These are phyloP conservation scores for Onychorhynchus coronatus DNA, from an alignment of 2,113 vertebrate species.

Conservation along the genomic window DNA sequence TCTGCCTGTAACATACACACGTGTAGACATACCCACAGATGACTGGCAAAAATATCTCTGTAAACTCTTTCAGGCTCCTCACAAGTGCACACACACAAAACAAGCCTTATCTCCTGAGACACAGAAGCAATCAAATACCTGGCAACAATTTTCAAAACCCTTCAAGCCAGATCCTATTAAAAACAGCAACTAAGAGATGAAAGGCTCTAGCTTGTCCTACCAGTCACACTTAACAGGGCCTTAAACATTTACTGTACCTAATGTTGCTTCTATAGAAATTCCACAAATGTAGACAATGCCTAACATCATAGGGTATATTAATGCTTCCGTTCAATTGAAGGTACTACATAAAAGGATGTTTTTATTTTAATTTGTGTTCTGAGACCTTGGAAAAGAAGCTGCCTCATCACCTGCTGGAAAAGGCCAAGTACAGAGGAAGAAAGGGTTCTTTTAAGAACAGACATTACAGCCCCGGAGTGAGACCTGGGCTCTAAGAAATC, in stretches of 20 bases:
- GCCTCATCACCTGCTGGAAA: neutral
- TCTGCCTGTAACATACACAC: neutral
- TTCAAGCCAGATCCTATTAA: constrained; percentile 40
- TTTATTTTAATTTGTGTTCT: constrained; percentile 18
- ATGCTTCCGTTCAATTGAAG: neutral
- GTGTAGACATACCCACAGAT: neutral
- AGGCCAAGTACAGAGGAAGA: neutral
- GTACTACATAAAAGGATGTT: neutral
- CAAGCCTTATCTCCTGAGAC: neutral
- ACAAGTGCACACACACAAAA: neutral
- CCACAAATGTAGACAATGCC: constrained; percentile 25
- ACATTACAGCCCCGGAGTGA: neutral
- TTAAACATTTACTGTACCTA: constrained; percentile 8
- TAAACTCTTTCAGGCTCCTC: neutral
- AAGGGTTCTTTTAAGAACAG: neutral
- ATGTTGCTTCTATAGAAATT: neutral
- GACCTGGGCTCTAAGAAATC: neutral
- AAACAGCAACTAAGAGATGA: constrained; percentile 25
- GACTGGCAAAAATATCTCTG: neutral
- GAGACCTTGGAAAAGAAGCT: neutral
- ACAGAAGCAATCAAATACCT: constrained; percentile 8
- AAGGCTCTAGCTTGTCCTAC: neutral
- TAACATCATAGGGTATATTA: constrained; percentile 8
- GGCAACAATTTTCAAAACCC: constrained; percentile 28
- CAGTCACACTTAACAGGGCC: neutral